phyloP scores from a whole-genome alignment of 2,113 vertebrate species.

The Aphelocoma coerulescens region DNA sequence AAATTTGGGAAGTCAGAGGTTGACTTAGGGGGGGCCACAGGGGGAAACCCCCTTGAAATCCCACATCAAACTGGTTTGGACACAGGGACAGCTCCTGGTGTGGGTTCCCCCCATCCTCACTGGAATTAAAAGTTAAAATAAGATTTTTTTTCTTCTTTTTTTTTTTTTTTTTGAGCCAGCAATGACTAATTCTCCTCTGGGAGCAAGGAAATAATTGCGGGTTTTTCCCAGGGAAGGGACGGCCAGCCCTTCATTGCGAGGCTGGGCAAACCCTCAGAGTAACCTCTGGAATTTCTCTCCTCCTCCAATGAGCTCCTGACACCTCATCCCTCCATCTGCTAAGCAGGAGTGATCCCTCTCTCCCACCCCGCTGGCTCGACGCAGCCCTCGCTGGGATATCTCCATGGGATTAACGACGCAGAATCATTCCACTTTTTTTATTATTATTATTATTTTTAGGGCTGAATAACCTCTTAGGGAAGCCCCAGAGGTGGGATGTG shows the following conservation, averaged over 20 bases:
- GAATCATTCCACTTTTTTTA: neutral
- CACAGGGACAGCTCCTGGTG: neutral
- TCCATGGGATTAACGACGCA: neutral
- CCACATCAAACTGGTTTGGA: neutral
- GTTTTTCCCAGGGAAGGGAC: neutral
- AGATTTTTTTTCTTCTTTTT: neutral
- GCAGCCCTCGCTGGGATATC: neutral
- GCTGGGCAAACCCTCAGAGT: neutral
- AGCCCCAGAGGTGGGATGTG: neutral
- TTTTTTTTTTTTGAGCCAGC: neutral
- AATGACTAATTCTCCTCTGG: neutral
- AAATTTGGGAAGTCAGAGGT: neutral
- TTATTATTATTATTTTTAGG: neutral
- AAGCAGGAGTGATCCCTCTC: fast-evolving
- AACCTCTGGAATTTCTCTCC: neutral
- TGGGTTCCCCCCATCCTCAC: fast-evolving
- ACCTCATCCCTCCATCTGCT: neutral
- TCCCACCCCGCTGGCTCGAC: neutral
- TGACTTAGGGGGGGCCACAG: fast-evolving
- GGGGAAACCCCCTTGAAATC: neutral
- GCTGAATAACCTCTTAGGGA: neutral
- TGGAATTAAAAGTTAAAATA: neutral
- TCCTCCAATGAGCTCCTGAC: neutral
- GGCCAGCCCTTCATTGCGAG: neutral
- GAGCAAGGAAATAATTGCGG: neutral